Evolutionary conservation across 2,888 invertebrate species (phyloP), one percentile per base, ranked within the genome.

Genomic region (Catocala nupta): DNA sequence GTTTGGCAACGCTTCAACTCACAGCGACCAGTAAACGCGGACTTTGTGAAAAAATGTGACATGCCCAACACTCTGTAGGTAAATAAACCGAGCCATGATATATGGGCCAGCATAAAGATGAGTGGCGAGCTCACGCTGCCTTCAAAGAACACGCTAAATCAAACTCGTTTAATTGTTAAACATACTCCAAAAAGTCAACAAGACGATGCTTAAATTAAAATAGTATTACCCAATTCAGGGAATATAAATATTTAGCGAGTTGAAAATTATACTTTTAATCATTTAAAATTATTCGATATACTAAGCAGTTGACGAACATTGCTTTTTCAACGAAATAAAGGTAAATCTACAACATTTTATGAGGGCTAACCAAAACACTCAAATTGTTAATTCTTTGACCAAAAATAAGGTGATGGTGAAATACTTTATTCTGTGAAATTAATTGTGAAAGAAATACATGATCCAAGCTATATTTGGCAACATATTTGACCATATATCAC

Each of bases 1-100:
- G 82, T 68, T 91, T 92, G 93, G 93, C 93, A 92, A 86, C 68
- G 75, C 82, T 77, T 91, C 92, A 92, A 90, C 71, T 84, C 72
- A 63, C 68, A 70, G 75, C 80, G 74, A 71, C 79, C 80, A 77
- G 84, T 89, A 87, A 89, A 89, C 88, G 87, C 77, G 67, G 72
- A 82, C 81, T 86, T 86, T 84, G 77, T 82, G 75, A 86, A 89
- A 90, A 90, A 90, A 85, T 83, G 86, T 86, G 82, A 89, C 87
- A 86, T 79, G 75, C 76, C 73, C 71, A 76, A 73, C 75, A 81
- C 78, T 74, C 64, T 62, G 69, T 76, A 77, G 81, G 83, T 83
- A 88, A 87, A 90, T 85, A 88, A 90, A 89, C 87, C 72, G 71
- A 77, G 70, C 56, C 71, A 74, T 85, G 85, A 88, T 86, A 77